These are phyloP conservation scores for Cryptophagus acutangulus DNA, from an alignment of 2,888 invertebrate species.

Conservation along the genomic window DNA sequence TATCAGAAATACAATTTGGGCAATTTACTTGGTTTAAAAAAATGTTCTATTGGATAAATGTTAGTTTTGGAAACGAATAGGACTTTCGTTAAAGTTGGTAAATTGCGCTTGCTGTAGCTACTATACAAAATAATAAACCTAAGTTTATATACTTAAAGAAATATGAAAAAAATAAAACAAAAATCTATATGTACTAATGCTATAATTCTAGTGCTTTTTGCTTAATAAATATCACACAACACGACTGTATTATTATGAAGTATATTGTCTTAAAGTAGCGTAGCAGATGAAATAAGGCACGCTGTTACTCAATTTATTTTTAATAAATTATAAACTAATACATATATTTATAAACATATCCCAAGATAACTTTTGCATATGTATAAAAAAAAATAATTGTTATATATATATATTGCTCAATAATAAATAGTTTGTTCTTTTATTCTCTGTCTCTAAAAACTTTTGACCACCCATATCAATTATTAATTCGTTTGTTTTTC, in stretches of 20 bases:
- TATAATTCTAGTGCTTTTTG: slow-evolving; percentile 46
- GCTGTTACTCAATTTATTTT: slow-evolving; percentile 41
- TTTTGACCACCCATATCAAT: slow-evolving; percentile 19
- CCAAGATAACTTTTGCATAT: slow-evolving; percentile 3
- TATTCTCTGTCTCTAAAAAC: background rate
- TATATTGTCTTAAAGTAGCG: slow-evolving; percentile 40
- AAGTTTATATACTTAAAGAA: too few relatives aligned
- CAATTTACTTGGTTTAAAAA: too few relatives aligned
- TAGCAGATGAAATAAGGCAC: slow-evolving; percentile 43
- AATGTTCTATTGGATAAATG: too few relatives aligned
- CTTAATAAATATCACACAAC: slow-evolving; percentile 48
- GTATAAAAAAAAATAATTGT: background rate
- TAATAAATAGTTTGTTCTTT: too few relatives aligned
- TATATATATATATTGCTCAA: slow-evolving; percentile 31
- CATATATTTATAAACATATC: slow-evolving; percentile 35
- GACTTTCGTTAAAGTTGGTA: too few relatives aligned
- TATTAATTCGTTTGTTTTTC: slow-evolving; percentile 1
- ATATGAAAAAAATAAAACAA: too few relatives aligned
- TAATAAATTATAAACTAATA: slow-evolving; percentile 16
- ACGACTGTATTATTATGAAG: slow-evolving; percentile 47
- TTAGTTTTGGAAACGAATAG: too few relatives aligned
- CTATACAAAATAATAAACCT: too few relatives aligned
- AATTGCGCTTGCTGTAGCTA: too few relatives aligned
- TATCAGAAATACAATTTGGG: too few relatives aligned
- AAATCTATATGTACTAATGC: slow-evolving; percentile 44